Evolutionary conservation across 2,113 vertebrate genomes (phyloP).

Genomic region (Plectropomus leopardus): DNA sequence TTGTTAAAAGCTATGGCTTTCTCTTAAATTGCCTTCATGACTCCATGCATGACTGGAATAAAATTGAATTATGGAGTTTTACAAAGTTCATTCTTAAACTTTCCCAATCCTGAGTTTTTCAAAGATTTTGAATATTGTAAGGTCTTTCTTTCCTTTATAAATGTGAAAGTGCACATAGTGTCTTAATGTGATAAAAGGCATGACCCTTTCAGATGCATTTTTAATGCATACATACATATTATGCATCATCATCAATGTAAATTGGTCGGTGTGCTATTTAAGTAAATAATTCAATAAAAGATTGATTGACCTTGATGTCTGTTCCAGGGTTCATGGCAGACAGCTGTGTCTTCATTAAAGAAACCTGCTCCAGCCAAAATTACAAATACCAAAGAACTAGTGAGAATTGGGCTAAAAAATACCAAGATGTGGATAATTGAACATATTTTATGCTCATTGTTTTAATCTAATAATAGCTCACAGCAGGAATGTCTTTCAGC

Average conservation of each 20-base stretch:
- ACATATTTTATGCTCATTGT: slow-evolving; percentile 32
- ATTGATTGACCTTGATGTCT: neutral
- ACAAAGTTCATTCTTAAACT: neutral
- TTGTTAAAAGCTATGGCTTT: neutral
- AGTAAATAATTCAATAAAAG: neutral
- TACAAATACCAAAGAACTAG: neutral
- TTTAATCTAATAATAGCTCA: slow-evolving; percentile 50
- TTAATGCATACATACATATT: too few species aligned
- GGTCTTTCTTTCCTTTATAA: neutral
- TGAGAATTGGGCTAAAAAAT: slow-evolving; percentile 4
- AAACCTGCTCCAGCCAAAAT: neutral
- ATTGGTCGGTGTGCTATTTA: neutral
- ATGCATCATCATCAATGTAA: neutral
- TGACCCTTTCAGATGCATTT: neutral
- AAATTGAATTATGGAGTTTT: neutral
- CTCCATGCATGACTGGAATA: neutral
- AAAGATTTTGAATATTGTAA: neutral
- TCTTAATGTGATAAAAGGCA: neutral
- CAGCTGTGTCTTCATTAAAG: neutral
- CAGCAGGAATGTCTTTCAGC: slow-evolving; percentile 39
- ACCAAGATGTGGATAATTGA: slow-evolving; percentile 18
- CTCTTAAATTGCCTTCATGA: neutral
- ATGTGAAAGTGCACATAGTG: neutral
- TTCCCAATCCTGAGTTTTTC: neutral
- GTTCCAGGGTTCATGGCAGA: neutral